Base-by-base conservation (phyloP, 2,113 vertebrate species). In the Aptenodytes patagonicus region DNA sequence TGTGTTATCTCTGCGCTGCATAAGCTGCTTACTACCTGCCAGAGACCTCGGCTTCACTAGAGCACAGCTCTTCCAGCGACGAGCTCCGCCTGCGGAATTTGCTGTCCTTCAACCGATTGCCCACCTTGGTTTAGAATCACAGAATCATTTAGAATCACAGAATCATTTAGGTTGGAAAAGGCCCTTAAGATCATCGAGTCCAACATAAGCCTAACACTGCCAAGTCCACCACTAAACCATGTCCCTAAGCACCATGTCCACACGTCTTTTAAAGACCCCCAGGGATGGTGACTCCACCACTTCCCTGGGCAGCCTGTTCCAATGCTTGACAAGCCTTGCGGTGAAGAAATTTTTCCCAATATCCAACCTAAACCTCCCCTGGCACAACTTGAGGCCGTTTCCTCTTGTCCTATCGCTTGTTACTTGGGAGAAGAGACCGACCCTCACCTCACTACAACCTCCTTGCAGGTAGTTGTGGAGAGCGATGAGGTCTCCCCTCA, bases 281-380 rank as follows among this genome's bases (percentile, higher is more conserved):
- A 22, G 57, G 57, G 57, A 22, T 6, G 13, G 57, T 3, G 20
- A 58, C 57, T n/a, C 57, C 3, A 6, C 57, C 57, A 14, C 24
- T 7, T 11, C 66, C 11, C 44, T 25, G 44, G 66, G 44, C 32
- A 47, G 44, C 44, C 22, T n/a, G 5, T 22, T 3, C 44, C 65
- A 47, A 1, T 0, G 15, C 32, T 9, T 25, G 4, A n/a, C 16
- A 6, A 9, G 11, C 4, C 65, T 47, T n/a, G 7, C 4, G 0
- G 16, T 9, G 46, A n/a, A 49, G 24, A 4, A 26, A 10, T 19
- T 18, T 13, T 13, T 13, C 46, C 17, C 5, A 1, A 49, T 5
- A 10, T 7, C 46, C 34, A 9, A 9, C 1, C 32, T 49, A 26
- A 69, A 13, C 46, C 66, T n/a, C 8, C 32, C 46, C 44, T 34